A percentile compares a stretch with the other conserved stretches of the same genome.
These are phyloP conservation scores for Tachysurus vachellii DNA, from an alignment of 2,113 vertebrate genomes.

Conservation along the genomic window DNA sequence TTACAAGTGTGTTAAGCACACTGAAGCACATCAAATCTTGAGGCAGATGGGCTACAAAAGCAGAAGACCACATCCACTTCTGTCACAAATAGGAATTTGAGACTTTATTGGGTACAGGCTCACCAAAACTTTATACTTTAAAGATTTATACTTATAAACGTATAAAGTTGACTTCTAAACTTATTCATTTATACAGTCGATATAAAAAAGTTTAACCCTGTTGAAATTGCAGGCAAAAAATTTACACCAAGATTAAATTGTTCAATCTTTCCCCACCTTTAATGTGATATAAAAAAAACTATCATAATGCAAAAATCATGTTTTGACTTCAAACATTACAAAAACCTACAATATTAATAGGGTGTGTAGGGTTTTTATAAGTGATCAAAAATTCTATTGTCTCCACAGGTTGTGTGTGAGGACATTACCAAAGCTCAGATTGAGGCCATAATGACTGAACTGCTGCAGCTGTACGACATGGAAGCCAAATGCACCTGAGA, in stretches of 20 bases:
- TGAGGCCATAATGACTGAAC: constrained; percentile 79
- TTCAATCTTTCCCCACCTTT: background rate
- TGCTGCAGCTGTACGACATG: constrained; percentile 84
- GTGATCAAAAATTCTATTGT: background rate
- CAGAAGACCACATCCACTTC: background rate
- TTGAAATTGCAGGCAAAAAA: background rate
- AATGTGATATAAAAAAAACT: background rate
- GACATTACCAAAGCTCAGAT: constrained; percentile 77
- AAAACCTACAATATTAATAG: background rate
- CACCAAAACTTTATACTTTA: no score
- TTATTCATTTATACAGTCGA: background rate
- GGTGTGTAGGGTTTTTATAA: background rate
- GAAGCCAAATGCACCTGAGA: constrained; percentile 81
- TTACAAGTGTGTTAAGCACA: background rate
- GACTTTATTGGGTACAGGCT: background rate
- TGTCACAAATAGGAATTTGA: background rate
- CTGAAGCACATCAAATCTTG: background rate
- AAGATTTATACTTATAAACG: no score
- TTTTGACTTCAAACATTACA: background rate
- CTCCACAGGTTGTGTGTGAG: constrained; percentile 79
- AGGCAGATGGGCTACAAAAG: background rate
- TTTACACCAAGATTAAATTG: background rate
- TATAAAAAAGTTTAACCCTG: background rate
- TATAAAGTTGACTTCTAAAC: background rate
- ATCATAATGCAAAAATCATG: background rate